phyloP scores from a whole-genome alignment of 2,797 vertebrate species.

The Leptodactylus fallax region DNA sequence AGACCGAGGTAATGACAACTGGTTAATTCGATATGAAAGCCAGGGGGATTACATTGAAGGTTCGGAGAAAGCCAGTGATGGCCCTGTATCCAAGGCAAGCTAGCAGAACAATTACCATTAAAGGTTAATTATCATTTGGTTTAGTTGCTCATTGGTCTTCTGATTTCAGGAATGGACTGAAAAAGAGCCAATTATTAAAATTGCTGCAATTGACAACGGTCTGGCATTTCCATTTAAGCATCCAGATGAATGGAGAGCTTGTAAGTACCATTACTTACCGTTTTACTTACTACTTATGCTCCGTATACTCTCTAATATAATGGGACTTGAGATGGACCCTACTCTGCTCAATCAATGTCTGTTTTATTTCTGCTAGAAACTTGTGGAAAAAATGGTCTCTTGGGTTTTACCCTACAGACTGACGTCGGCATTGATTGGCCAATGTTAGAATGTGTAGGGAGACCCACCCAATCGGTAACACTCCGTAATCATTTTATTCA shows the following conservation, averaged over 20 bases:
- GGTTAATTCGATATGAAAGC: conserved; percentile 94
- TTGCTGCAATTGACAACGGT: conserved; percentile 98
- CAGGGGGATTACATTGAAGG: conserved; percentile 74
- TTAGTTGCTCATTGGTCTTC: not conserved
- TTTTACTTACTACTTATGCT: no score
- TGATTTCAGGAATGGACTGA: conserved; percentile 75
- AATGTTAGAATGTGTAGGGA: no score
- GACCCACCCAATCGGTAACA: no score
- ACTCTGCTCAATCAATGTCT: no score
- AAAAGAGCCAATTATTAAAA: conserved; percentile 86
- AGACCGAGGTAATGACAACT: conserved; percentile 98
- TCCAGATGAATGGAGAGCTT: conserved; percentile 97
- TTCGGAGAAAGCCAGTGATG: conserved; percentile 78
- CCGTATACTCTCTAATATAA: no score
- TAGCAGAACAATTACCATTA: not conserved
- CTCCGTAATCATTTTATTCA: no score
- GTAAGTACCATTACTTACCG: conserved; percentile 75
- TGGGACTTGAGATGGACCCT: no score
- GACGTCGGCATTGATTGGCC: no score
- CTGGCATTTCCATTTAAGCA: conserved; percentile 98
- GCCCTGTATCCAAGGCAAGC: conserved; percentile 33
- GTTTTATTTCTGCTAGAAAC: no score
- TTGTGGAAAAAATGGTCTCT: no score
- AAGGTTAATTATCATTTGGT: not conserved
- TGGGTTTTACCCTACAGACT: no score